Conservation (phyloP, 2,797 vertebrate species). For the Myotis vivesi region DNA sequence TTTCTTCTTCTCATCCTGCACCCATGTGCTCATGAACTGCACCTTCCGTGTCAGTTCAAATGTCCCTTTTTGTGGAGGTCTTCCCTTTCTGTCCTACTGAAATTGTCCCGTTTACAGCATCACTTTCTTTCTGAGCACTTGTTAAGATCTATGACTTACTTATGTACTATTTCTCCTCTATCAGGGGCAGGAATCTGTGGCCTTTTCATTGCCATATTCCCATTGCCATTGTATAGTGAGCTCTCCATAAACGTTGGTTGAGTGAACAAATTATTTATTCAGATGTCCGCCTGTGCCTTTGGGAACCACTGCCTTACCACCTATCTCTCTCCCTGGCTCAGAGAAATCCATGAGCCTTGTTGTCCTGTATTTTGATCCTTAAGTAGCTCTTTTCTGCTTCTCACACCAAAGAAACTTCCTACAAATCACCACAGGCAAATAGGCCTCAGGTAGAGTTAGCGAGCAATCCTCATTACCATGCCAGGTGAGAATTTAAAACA, state of each 20-base stretch:
- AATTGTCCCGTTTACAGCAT: background rate
- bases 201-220: background rate
- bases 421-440: background rate
- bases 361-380: background rate
- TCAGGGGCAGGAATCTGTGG: background rate
- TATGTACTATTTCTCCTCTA: background rate
- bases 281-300: background rate
- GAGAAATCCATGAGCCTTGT: background rate
- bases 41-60: background rate
- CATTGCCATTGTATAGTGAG: background rate
- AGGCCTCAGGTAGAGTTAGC: background rate
- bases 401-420: background rate
- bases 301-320: background rate
- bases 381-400: background rate
- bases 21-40: background rate
- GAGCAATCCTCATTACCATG: background rate
- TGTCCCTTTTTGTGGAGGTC: background rate
- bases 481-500: constrained; percentile 43
- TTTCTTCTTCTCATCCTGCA: background rate
- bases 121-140: background rate
- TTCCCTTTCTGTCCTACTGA: background rate
- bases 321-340: background rate
- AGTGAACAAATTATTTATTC: background rate
- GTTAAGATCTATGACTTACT: background rate
- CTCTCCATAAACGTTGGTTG: background rate